These are phyloP conservation scores for Eidolon helvum DNA, from an alignment of 2,113 vertebrate species.

Conservation along the genomic window DNA sequence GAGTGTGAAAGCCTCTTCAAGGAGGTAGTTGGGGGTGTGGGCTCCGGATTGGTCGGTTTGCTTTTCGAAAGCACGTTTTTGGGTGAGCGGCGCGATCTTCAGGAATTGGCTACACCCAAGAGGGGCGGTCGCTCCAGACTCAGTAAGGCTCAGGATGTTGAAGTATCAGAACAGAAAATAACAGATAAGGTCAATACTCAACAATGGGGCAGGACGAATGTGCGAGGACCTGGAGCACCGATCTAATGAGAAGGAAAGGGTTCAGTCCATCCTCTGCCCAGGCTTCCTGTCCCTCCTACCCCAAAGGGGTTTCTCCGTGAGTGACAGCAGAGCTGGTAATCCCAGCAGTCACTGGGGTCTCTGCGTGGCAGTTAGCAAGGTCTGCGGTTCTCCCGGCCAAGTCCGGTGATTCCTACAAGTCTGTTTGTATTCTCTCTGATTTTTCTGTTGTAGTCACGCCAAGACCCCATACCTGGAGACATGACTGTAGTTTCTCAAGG, in stretches of 20 bases:
- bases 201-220: not conserved
- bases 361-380: too few species aligned
- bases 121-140: not conserved
- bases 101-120: not conserved
- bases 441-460: too few species aligned
- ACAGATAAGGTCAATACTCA: not conserved
- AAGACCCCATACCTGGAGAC: not conserved
- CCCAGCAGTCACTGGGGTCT: too few species aligned
- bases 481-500: not conserved
- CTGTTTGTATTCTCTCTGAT: too few species aligned
- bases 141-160: not conserved
- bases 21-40: not conserved
- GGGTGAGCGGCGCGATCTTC: too few species aligned
- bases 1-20: not conserved
- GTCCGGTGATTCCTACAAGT: too few species aligned
- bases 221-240: not conserved
- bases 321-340: too few species aligned
- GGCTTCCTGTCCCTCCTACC: too few species aligned
- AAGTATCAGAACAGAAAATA: not conserved
- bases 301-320: too few species aligned
- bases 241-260: too few species aligned
- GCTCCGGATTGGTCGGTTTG: not conserved
- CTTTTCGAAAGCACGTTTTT: not conserved
- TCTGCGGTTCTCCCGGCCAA: too few species aligned
- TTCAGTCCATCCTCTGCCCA: too few species aligned